phyloP scores from a whole-genome alignment of 2,797 vertebrate species.

The Calcarius lapponicus region DNA sequence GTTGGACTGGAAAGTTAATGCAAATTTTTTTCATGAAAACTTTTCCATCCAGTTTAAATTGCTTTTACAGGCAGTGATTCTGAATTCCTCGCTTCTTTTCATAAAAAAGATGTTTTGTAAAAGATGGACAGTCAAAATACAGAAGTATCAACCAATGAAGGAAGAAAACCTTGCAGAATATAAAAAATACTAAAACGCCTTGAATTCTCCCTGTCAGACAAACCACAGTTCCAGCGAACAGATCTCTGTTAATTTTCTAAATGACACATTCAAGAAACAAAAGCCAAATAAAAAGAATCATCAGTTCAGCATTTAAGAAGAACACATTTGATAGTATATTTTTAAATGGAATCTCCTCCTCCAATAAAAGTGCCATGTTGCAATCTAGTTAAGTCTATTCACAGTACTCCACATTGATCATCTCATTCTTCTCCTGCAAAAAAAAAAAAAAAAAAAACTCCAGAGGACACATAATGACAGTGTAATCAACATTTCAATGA shows the following conservation, averaged over 20 bases:
- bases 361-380: constrained; percentile 59
- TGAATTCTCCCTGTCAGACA: background rate
- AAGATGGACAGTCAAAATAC: background rate
- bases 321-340: constrained; percentile 60
- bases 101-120: background rate
- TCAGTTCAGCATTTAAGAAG: constrained; percentile 65
- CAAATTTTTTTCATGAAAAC: background rate
- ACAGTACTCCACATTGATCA: constrained; percentile 60
- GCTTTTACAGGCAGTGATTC: background rate
- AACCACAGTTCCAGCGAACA: background rate
- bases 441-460: constrained; percentile 20
- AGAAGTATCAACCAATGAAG: background rate
- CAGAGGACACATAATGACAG: constrained; percentile 26
- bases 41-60: background rate
- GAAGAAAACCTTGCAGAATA: background rate
- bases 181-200: background rate
- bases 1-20: background rate
- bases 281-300: constrained; percentile 69
- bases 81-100: background rate
- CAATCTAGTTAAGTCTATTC: constrained; percentile 64
- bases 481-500: constrained; percentile 53
- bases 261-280: constrained; percentile 67
- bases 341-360: constrained; percentile 66
- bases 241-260: constrained; percentile 61
- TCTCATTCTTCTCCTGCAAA: constrained; percentile 62